These are phyloP conservation scores for Amblyjoppa proteus DNA, from an alignment of 2,888 invertebrate species.

Conservation along the genomic window DNA sequence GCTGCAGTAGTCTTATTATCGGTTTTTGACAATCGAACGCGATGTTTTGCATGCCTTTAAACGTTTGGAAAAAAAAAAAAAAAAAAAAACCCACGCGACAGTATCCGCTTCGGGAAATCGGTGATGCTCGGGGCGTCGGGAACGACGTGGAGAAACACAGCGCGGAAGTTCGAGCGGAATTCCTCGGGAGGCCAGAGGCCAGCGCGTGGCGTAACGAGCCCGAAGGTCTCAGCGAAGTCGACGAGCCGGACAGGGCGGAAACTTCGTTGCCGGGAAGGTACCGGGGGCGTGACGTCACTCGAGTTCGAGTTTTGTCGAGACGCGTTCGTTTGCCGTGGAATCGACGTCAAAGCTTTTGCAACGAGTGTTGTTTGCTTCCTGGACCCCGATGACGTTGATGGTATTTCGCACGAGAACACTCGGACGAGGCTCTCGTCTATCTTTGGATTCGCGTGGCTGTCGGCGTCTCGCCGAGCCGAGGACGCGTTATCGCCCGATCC, in stretches of 20 bases:
- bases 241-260: conserved; percentile 1
- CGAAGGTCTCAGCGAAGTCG: conserved; percentile 49
- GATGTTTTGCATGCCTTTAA: background rate
- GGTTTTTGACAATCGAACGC: no score
- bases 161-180: conserved; percentile 56
- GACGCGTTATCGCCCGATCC: background rate
- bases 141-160: background rate
- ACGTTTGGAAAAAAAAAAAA: background rate
- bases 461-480: background rate
- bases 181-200: conserved; percentile 53
- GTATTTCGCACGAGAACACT: background rate
- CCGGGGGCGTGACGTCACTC: background rate
- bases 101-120: background rate
- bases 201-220: conserved; percentile 51
- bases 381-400: conserved; percentile 21
- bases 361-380: conserved; percentile 32
- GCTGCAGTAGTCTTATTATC: no score
- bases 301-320: background rate
- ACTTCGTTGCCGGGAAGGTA: conserved; percentile 1
- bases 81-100: background rate
- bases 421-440: conserved; percentile 7
- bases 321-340: background rate
- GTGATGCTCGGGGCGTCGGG: background rate
- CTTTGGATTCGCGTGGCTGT: conserved; percentile 21
- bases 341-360: background rate